Evolutionary conservation across 2,888 invertebrate species (phyloP), one percentile per base, ranked within the genome.

Genomic region (Physocephala rufipes): DNA sequence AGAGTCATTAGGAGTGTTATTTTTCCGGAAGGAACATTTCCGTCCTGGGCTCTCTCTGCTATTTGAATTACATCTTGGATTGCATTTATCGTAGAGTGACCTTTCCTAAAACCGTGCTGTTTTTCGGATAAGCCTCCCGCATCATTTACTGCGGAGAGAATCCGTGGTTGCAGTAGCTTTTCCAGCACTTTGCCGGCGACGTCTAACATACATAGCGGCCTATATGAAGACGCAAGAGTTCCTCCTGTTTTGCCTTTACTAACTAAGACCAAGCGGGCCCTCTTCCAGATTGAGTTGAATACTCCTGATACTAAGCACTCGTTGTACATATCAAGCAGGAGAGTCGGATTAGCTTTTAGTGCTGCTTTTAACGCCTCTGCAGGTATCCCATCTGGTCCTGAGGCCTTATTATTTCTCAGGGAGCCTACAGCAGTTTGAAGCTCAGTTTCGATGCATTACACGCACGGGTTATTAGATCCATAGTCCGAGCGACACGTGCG

Each of bases 181-280:
- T 63, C 63, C 36, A 36, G 7, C 12, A 63, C 13, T 43, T 63
- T 63, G 4, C 63, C 63, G 4, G 63, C 45, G 16, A 43, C 36
- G 36, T 63, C 45, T 21, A 63, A n/a, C 63, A 30, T 63, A 21
- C 63, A 63, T 5, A 43, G 45, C 12, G 59, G 59, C 30, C 59
- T 59, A 16, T 28, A 59, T 21, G 59, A 59, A 2, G 26, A 28
- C 24, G 26, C 28, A 9, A 28, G 9, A n/a, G 13, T 28, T 1
- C 28, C 9, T 15, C 45, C 30, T 13, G 30, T 1, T n/a, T 61
- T 26, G 5, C 61, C 61, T 16, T 61, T 5, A 28, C 61, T 61
- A 36, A 61, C 30, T 21, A 61, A 21, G 28, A 61, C 61, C 5
- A 61, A 21, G 30, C 61, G 61, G 4, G 30, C 36, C 7, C 15